Percentiles rank a stretch among this genome's conserved stretches.
phyloP scores from a whole-genome alignment of 2,113 vertebrate species.

The Campylorhamphus procurvoides region DNA sequence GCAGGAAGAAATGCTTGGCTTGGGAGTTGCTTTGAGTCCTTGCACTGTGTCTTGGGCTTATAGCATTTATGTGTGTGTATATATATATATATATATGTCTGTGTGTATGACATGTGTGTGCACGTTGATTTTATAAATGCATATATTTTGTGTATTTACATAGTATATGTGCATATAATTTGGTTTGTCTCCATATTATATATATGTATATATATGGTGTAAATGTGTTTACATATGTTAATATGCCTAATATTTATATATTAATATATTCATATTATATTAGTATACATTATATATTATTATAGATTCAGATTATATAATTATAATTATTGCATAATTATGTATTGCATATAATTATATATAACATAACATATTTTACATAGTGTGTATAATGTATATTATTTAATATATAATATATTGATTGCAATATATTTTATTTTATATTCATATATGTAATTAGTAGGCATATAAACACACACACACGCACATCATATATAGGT shows the following conservation, averaged over 20 bases:
- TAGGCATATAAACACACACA: neutral
- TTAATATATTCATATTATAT: neutral
- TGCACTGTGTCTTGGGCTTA: neutral
- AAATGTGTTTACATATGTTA: neutral
- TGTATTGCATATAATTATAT: too few species aligned
- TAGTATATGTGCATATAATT: neutral
- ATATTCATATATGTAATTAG: neutral
- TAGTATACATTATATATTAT: neutral
- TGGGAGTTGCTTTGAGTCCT: neutral
- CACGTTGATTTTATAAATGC: too few species aligned
- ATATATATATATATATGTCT: neutral
- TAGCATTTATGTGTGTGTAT: neutral
- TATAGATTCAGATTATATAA: too few species aligned
- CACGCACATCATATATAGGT: neutral
- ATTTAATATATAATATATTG: too few species aligned
- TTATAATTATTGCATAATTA: too few species aligned
- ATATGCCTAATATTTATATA: neutral
- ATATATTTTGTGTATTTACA: neutral
- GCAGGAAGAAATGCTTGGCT: neutral
- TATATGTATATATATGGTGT: neutral
- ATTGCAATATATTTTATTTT: neutral
- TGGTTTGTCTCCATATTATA: neutral
- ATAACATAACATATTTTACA: too few species aligned
- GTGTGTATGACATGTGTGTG: neutral
- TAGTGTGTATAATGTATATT: too few species aligned